Percentiles rank a stretch among this genome's conserved stretches.
These are phyloP conservation scores for Rhadinocentrus ornatus DNA, from an alignment of 2,797 vertebrate genomes.

Conservation along the genomic window DNA sequence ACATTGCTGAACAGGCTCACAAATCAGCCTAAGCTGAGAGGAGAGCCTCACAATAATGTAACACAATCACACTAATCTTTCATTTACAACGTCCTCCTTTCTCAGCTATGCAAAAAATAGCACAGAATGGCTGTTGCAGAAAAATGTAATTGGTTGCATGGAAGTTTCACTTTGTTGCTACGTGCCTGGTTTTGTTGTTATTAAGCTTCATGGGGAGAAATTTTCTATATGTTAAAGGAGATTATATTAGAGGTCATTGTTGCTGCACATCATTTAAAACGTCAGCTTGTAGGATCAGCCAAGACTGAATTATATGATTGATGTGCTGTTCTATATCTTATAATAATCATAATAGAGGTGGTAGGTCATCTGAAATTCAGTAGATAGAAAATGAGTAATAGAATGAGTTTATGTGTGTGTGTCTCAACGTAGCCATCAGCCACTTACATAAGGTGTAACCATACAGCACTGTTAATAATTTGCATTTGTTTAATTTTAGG, in stretches of 20 bases:
- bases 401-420: not conserved
- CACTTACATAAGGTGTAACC: not conserved
- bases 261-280: slow-evolving; percentile 22
- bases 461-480: not conserved
- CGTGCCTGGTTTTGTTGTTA: slow-evolving; percentile 12
- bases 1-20: slow-evolving; percentile 70
- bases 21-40: slow-evolving; percentile 79
- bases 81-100: slow-evolving; percentile 73
- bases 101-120: slow-evolving; percentile 70
- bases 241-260: slow-evolving; percentile 25
- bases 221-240: slow-evolving; percentile 16
- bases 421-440: not conserved
- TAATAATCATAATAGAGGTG: slow-evolving; percentile 4
- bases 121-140: slow-evolving; percentile 44
- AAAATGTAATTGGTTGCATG: slow-evolving; percentile 44
- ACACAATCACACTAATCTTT: slow-evolving; percentile 78
- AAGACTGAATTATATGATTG: slow-evolving; percentile 15
- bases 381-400: not conserved
- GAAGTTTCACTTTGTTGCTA: slow-evolving; percentile 34
- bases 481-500: not conserved
- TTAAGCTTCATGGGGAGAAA: slow-evolving; percentile 20
- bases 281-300: slow-evolving; percentile 19
- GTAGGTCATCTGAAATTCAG: slow-evolving; percentile 1
- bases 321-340: slow-evolving; percentile 7
- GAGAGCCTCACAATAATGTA: slow-evolving; percentile 76